Evolutionary conservation across 1,140 invertebrate species (phyloP).

Genomic region (Delia radicum): DNA sequence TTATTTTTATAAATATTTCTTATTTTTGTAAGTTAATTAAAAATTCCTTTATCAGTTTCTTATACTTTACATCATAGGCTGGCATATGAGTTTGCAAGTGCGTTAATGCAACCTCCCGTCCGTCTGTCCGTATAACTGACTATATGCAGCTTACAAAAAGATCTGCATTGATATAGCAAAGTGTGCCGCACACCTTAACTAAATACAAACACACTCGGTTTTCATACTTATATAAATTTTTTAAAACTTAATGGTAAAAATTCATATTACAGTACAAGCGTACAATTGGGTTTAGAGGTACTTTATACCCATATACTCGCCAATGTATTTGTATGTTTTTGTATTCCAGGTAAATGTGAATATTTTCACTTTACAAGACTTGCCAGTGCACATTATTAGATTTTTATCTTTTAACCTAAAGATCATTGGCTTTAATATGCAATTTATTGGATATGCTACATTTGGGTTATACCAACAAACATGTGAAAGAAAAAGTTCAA

Average conservation of each 20-base stretch:
- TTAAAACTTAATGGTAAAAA: not conserved
- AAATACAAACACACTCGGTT: not conserved
- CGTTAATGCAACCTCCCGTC: not conserved
- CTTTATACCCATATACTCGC: not conserved
- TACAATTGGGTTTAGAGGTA: not conserved
- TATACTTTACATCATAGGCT: not conserved
- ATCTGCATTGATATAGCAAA: not conserved
- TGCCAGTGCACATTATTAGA: not conserved
- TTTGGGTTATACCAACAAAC: not conserved
- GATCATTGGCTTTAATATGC: not conserved
- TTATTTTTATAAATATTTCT: no score
- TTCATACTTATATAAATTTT: not conserved
- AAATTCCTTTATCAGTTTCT: not conserved
- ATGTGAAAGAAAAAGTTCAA: not conserved
- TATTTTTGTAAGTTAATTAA: not conserved
- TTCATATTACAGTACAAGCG: not conserved
- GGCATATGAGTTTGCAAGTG: not conserved
- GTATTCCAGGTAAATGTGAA: no score
- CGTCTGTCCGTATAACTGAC: not conserved
- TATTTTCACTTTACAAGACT: not conserved
- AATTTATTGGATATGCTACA: not conserved
- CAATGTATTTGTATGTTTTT: not conserved
- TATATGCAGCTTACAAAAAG: not conserved
- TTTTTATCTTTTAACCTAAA: slow-evolving; percentile 2
- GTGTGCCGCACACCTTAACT: not conserved